These are phyloP conservation scores for Drosophila affinis DNA, from an alignment of 2,888 invertebrate genomes.

Conservation along the genomic window DNA sequence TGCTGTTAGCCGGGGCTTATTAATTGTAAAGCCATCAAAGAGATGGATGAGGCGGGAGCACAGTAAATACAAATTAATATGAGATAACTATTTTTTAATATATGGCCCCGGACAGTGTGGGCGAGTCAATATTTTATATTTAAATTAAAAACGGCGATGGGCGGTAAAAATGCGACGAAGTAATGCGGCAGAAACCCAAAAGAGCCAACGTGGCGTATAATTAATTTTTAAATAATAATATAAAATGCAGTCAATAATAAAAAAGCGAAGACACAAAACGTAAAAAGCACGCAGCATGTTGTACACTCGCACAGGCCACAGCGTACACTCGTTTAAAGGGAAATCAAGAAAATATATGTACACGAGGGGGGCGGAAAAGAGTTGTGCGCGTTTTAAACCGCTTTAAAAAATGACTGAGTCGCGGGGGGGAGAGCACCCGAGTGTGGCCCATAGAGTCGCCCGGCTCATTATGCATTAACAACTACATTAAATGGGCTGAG, in stretches of 20 bases:
- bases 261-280: slow-evolving; percentile 32
- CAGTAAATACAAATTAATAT: slow-evolving; percentile 44
- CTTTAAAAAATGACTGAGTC: slow-evolving; percentile 41
- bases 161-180: slow-evolving; percentile 37
- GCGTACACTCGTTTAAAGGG: slow-evolving; percentile 16
- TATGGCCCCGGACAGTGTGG: slow-evolving; percentile 17
- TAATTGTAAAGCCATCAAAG: slow-evolving; percentile 10
- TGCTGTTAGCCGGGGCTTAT: background rate
- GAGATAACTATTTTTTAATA: slow-evolving; percentile 57
- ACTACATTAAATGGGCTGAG: slow-evolving; percentile 48
- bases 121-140: slow-evolving; percentile 48
- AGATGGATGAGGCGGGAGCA: background rate
- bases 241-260: slow-evolving; percentile 65
- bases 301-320: slow-evolving; percentile 9
- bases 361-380: background rate
- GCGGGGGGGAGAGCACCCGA: slow-evolving; percentile 11
- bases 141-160: slow-evolving; percentile 44
- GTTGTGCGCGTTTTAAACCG: slow-evolving; percentile 37
- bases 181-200: slow-evolving; percentile 45
- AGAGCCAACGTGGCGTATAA: slow-evolving; percentile 58
- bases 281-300: slow-evolving; percentile 1
- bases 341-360: slow-evolving; percentile 25
- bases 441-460: background rate
- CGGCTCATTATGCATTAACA: slow-evolving; percentile 53
- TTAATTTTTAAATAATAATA: slow-evolving; percentile 78